Conservation (phyloP, 2,888 invertebrate species). For the Micoletzkya japonica region DNA sequence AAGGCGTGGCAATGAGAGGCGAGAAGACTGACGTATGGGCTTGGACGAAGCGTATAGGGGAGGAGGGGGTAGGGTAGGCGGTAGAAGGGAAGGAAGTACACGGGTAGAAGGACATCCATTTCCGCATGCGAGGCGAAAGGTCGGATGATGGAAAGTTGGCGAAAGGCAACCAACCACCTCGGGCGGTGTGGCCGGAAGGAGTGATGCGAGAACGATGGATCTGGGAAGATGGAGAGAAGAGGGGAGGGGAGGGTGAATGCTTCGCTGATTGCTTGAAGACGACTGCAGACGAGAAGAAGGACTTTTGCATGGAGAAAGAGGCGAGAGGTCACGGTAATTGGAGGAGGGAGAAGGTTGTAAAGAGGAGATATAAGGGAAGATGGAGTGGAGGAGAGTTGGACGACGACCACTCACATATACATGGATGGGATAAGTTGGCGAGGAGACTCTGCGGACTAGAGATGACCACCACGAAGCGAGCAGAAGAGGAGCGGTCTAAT, state of each 20-base stretch:
- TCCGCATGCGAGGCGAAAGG: too few species aligned
- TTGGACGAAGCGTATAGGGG: neutral
- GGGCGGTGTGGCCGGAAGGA: neutral
- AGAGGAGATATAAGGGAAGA: too few species aligned
- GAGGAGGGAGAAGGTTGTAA: too few species aligned
- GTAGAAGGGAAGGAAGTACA: neutral
- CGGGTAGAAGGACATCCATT: neutral
- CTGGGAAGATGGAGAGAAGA: neutral
- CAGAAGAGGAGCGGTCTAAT: too few species aligned
- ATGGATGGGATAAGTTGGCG: too few species aligned
- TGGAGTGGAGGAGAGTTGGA: slow-evolving; percentile 4
- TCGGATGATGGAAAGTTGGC: neutral
- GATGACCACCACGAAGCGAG: too few species aligned
- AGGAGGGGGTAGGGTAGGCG: neutral
- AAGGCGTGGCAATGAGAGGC: slow-evolving; percentile 1
- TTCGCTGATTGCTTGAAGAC: too few species aligned
- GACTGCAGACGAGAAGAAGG: neutral
- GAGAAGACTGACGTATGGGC: slow-evolving; percentile 16
- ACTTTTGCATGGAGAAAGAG: neutral
- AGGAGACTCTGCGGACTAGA: too few species aligned
- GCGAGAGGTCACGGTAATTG: too few species aligned
- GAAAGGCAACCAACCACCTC: neutral
- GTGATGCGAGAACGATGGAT: neutral
- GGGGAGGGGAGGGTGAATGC: neutral
- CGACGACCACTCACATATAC: too few species aligned